phyloP scores from a whole-genome alignment of 1,140 invertebrate genomes.

The Philopotamus ludificatus region DNA sequence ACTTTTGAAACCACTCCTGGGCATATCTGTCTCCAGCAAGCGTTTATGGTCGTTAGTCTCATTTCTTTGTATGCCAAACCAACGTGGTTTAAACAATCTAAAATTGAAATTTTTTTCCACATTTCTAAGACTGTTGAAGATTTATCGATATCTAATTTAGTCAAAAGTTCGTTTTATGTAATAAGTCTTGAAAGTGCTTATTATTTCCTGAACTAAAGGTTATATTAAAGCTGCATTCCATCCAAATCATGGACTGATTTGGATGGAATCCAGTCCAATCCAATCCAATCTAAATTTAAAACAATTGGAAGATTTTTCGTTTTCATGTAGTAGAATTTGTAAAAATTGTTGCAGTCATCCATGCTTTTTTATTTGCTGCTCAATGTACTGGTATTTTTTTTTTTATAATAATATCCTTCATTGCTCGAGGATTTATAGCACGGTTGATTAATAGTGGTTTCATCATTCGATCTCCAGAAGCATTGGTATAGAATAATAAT shows the following conservation, averaged over 20 bases:
- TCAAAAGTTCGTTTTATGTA: not conserved
- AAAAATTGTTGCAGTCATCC: constrained; percentile 46
- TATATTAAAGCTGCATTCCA: not conserved
- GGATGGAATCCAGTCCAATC: too few relatives aligned
- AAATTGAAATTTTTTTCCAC: not conserved
- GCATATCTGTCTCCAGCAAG: not conserved
- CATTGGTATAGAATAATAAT: constrained; percentile 49
- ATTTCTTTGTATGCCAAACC: not conserved
- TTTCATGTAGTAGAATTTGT: constrained; percentile 45
- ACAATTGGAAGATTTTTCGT: constrained; percentile 1
- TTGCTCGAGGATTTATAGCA: constrained; percentile 47
- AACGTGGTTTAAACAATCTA: not conserved
- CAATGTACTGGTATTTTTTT: constrained; percentile 47
- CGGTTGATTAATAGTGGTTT: constrained; percentile 52
- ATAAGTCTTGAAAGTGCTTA: not conserved
- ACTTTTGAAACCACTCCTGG: not conserved
- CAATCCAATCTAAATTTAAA: not conserved
- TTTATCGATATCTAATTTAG: not conserved
- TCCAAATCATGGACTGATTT: not conserved
- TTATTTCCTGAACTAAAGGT: not conserved
- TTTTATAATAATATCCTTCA: constrained; percentile 47
- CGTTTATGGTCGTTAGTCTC: not conserved
- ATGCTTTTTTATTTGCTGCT: constrained; percentile 47
- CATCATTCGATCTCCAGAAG: constrained; percentile 47
- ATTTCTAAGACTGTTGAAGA: not conserved